Evolutionary conservation across 1,140 invertebrate species (phyloP), one percentile per base, ranked within the genome.

Genomic region (Delia radicum): DNA sequence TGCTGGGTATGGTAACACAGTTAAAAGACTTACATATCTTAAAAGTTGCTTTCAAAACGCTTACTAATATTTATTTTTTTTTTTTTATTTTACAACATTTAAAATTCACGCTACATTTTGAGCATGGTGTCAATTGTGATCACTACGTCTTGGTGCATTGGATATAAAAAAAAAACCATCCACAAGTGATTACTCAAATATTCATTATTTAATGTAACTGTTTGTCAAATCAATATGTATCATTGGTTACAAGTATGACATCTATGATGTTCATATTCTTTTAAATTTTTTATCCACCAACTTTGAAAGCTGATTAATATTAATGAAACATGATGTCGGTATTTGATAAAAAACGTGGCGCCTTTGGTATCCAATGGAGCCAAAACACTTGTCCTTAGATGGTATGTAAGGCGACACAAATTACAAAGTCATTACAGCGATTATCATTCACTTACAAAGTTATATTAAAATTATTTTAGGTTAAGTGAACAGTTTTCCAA

Each of bases 271-370:
- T 55, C 48, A 55, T 55, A 55, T 21, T 55, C 24, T 55, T 55
- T 48, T 18, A n/a, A n/a, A n/a, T 7, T 55, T 7, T 5, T 21
- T 10, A 7, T 55, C 48, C 3, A 21, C 48, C n/a, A 55, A 21
- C 18, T 55, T 55, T 55, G 48, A 10, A 2, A n/a, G 48, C 24
- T 55, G 48, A 24, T 55, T 55, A 55, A 55, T 55, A 55, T 55
- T 55, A 55, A 55, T 55, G 48, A 18, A 55, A 55, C 48, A 55
- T 55, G 48, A 55, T 55, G 48, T 55, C 48, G 48, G 48, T 55
- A 55, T 55, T 55, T 55, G 21, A 55, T 55, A 21, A 55, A 1
- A 55, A 24, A 55, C 18, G 48, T 55, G 48, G 48, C 48, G 48
- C 48, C 48, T 55, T 21, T 21, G 48, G 48, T n/a, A 21, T 21